These are phyloP conservation scores for Alectoris magna DNA, from an alignment of 2,797 vertebrate genomes.

Conservation along the genomic window DNA sequence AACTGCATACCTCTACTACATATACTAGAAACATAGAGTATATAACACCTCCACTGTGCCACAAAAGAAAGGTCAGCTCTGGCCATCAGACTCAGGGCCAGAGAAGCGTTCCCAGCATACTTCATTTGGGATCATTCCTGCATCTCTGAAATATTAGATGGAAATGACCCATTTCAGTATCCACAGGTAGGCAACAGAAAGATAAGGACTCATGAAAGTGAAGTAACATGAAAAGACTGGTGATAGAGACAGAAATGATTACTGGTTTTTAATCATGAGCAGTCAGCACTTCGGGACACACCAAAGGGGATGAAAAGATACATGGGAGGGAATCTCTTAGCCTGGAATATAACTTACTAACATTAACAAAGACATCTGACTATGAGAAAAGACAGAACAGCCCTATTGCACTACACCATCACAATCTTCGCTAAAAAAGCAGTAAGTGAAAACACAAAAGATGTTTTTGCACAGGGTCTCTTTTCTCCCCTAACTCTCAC, in stretches of 20 bases:
- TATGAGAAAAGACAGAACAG: conserved; percentile 40
- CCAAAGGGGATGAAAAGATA: conserved; percentile 2
- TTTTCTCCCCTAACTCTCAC: conserved; percentile 4
- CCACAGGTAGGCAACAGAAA: background rate
- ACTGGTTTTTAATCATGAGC: conserved; percentile 1
- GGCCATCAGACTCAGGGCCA: background rate
- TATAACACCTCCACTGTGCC: background rate
- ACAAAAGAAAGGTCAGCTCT: background rate
- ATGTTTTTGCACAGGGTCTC: background rate
- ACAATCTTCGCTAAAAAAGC: background rate
- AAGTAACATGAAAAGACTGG: background rate
- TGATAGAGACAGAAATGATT: background rate
- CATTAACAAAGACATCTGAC: conserved; percentile 39
- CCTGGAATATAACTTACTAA: conserved; percentile 43
- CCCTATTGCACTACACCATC: background rate
- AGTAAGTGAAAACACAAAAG: conserved; percentile 31
- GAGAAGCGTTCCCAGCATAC: background rate
- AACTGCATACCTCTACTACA: background rate
- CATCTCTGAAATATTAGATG: background rate
- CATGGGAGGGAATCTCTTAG: background rate
- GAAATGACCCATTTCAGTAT: background rate
- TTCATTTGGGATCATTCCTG: background rate
- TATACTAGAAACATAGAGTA: background rate
- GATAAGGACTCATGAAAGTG: background rate
- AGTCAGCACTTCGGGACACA: conserved; percentile 1